Evolutionary conservation across 2,797 vertebrate species (phyloP).

Genomic region (Sciurus carolinensis): DNA sequence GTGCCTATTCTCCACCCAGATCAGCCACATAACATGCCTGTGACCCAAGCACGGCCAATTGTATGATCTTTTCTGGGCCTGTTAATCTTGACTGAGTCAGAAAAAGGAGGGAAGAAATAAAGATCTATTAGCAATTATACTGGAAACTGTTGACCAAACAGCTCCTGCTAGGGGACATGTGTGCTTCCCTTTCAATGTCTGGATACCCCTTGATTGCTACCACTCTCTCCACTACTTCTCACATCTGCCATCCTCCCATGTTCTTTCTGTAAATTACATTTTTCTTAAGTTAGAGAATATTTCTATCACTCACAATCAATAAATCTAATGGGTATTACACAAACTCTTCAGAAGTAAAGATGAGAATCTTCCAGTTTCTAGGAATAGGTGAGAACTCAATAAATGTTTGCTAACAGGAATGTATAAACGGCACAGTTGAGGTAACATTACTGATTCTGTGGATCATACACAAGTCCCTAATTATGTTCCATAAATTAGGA

Average conservation of each 20-base stretch:
- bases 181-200: not conserved
- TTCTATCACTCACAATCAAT: not conserved
- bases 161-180: not conserved
- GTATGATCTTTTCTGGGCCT: not conserved
- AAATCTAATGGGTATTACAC: not conserved
- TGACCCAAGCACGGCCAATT: not conserved
- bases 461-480: not conserved
- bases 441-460: not conserved
- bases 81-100: not conserved
- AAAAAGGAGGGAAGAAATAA: constrained; percentile 7
- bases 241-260: not conserved
- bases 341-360: not conserved
- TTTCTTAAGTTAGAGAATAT: not conserved
- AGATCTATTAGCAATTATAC: not conserved
- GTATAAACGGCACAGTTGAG: not conserved
- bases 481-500: not conserved
- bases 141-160: not conserved
- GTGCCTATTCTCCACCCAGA: not conserved
- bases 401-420: not conserved
- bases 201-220: not conserved
- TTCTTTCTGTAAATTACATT: not conserved
- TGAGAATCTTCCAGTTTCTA: not conserved
- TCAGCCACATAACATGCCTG: not conserved
- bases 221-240: not conserved
- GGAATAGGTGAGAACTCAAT: not conserved